Conservation (phyloP, 2,113 vertebrate genomes). For the Catharus bicknelli region DNA sequence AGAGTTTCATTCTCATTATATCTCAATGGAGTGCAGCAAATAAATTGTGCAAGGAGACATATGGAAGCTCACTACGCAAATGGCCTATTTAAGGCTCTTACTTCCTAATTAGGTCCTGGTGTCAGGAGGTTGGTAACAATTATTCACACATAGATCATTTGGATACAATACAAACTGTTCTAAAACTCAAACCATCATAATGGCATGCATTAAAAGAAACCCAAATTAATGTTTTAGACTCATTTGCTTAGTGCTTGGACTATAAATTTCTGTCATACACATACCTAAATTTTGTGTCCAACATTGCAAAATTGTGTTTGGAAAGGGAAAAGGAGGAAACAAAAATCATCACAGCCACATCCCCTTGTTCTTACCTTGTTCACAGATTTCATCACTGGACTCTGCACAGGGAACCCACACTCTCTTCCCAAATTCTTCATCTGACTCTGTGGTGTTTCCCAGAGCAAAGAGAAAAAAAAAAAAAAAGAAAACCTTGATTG, state of each 20-base stretch:
- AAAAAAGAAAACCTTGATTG: constrained; percentile 13
- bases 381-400: constrained; percentile 41
- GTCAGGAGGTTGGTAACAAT: constrained; percentile 54
- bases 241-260: not conserved
- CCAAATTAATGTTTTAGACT: not conserved
- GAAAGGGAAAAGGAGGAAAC: not conserved
- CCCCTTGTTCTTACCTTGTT: constrained; percentile 52
- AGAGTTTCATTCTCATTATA: constrained; percentile 37
- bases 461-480: constrained; percentile 30
- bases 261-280: not conserved
- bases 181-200: constrained; percentile 13
- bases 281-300: not conserved
- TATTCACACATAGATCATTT: constrained; percentile 42
- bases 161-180: constrained; percentile 14
- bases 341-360: not conserved
- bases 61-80: constrained; percentile 29
- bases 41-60: constrained; percentile 52
- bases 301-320: not conserved
- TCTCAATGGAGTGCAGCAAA: constrained; percentile 54
- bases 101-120: constrained; percentile 50
- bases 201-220: not conserved
- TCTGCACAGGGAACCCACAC: constrained; percentile 55
- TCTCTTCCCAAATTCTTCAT: constrained; percentile 64
- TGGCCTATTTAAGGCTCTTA: constrained; percentile 48
- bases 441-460: constrained; percentile 19